Evolutionary conservation across 2,797 vertebrate species (phyloP).

Genomic region (Peromyscus aztecus): DNA sequence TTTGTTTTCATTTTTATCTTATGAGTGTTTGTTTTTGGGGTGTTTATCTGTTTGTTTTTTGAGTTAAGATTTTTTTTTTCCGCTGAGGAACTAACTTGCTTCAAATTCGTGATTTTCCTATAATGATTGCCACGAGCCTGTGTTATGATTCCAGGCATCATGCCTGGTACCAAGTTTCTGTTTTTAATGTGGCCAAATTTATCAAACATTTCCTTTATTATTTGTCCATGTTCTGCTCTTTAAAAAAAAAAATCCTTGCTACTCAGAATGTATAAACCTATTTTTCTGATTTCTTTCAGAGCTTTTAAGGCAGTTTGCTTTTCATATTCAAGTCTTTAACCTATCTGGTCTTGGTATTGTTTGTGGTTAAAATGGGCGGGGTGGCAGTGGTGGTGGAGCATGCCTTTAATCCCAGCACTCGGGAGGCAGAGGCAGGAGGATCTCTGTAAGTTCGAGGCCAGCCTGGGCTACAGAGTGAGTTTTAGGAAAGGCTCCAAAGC

Average conservation of each 20-base stretch:
- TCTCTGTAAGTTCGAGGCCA: no score
- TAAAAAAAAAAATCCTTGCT: slow-evolving; percentile 3
- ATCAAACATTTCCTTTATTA: slow-evolving; percentile 4
- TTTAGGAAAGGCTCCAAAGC: no score
- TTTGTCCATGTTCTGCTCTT: slow-evolving; percentile 15
- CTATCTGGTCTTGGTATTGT: neutral
- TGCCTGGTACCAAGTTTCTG: neutral
- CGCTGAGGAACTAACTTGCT: neutral
- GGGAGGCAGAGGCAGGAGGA: no score
- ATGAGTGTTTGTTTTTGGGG: neutral
- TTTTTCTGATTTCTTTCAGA: slow-evolving; percentile 27
- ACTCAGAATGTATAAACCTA: neutral
- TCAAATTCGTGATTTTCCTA: neutral
- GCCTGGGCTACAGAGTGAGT: no score
- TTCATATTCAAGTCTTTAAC: slow-evolving; percentile 45
- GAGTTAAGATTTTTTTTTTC: neutral
- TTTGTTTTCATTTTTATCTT: slow-evolving; percentile 32
- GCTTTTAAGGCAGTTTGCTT: neutral
- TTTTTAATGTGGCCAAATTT: slow-evolving; percentile 4
- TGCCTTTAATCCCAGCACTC: no score
- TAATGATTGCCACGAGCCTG: neutral
- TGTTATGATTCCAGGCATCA: neutral
- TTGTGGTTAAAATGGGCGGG: neutral
- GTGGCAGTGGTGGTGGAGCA: no score
- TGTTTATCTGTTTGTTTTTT: neutral